Evolutionary conservation across 2,888 invertebrate species (phyloP).

Genomic region (Amblyteles armatorius): DNA sequence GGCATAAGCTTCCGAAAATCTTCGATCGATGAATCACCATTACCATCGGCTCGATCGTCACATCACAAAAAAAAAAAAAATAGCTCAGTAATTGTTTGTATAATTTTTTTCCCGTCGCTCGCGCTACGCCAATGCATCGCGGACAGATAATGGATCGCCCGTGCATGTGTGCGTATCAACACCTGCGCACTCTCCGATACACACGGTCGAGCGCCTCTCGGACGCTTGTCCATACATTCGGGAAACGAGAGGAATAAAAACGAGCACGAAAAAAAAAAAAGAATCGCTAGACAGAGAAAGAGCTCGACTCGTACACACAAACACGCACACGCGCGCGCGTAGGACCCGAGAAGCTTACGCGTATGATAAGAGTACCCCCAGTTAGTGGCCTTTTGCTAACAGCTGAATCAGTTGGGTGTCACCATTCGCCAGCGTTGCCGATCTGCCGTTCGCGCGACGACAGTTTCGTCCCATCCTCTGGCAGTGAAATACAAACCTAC

Average conservation of each 20-base stretch:
- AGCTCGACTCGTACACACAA: conserved; percentile 1
- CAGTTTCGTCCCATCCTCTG: conserved; percentile 21
- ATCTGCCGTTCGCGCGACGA: conserved; percentile 27
- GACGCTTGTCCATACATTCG: conserved; percentile 1
- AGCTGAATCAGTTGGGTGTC: conserved; percentile 78
- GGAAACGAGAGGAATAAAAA: conserved; percentile 24
- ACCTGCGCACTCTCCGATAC: conserved; percentile 43
- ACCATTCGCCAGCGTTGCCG: conserved; percentile 70
- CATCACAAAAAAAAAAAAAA: neutral
- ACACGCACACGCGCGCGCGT: too few species aligned
- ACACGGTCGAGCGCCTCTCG: conserved; percentile 53
- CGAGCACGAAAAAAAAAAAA: conserved; percentile 26
- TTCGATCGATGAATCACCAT: too few species aligned
- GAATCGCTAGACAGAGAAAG: conserved; percentile 30
- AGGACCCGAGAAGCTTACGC: conserved; percentile 49
- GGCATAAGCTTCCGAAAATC: too few species aligned
- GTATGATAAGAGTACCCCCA: conserved; percentile 72
- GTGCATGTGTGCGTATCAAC: conserved; percentile 26
- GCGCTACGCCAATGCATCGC: conserved; percentile 54
- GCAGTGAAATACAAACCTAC: conserved; percentile 18
- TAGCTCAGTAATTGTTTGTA: neutral
- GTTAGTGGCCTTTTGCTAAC: conserved; percentile 77
- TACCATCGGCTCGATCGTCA: conserved; percentile 6
- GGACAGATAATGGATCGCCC: conserved; percentile 25
- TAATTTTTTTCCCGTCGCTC: conserved; percentile 11